These are phyloP conservation scores for Helicoverpa zea DNA, from an alignment of 1,140 invertebrate species.

Conservation along the genomic window DNA sequence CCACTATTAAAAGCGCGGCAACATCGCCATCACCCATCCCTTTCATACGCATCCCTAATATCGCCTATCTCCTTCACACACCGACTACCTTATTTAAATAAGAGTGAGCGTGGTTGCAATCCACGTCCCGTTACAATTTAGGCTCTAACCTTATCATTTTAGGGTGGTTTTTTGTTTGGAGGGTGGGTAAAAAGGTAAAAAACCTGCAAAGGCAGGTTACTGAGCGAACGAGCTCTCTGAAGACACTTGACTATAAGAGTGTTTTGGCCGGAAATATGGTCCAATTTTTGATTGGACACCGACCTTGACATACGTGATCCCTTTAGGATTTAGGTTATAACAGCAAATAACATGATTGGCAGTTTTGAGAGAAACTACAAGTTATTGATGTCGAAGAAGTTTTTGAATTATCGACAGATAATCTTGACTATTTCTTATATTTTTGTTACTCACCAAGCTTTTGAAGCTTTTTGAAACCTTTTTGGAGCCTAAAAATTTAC, in stretches of 20 bases:
- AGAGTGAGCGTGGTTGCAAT: slow-evolving; percentile 72
- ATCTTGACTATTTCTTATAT: too few species aligned
- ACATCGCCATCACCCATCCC: slow-evolving; percentile 71
- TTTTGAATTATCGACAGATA: too few species aligned
- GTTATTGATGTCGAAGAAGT: background rate
- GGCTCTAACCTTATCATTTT: slow-evolving; percentile 56
- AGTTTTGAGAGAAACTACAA: background rate
- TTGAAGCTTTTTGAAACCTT: too few species aligned
- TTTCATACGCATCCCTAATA: slow-evolving; percentile 65
- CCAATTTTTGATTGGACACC: slow-evolving; percentile 59
- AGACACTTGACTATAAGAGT: slow-evolving; percentile 73
- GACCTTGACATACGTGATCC: slow-evolving; percentile 55
- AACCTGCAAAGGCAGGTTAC: slow-evolving; percentile 74
- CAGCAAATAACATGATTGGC: slow-evolving; percentile 16
- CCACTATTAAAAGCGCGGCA: slow-evolving; percentile 75
- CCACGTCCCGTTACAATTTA: slow-evolving; percentile 59
- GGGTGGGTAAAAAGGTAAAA: slow-evolving; percentile 67
- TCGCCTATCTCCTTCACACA: slow-evolving; percentile 67
- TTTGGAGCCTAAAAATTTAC: too few species aligned
- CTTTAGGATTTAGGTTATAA: slow-evolving; percentile 50
- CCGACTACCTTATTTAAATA: slow-evolving; percentile 85
- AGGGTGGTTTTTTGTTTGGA: slow-evolving; percentile 55
- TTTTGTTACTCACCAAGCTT: too few species aligned
- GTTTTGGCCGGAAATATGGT: slow-evolving; percentile 76
- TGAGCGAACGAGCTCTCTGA: slow-evolving; percentile 67